A percentile compares a stretch with the other conserved stretches of the same genome.
Conservation (phyloP, 2,797 vertebrate genomes). For the Amniataba percoides region DNA sequence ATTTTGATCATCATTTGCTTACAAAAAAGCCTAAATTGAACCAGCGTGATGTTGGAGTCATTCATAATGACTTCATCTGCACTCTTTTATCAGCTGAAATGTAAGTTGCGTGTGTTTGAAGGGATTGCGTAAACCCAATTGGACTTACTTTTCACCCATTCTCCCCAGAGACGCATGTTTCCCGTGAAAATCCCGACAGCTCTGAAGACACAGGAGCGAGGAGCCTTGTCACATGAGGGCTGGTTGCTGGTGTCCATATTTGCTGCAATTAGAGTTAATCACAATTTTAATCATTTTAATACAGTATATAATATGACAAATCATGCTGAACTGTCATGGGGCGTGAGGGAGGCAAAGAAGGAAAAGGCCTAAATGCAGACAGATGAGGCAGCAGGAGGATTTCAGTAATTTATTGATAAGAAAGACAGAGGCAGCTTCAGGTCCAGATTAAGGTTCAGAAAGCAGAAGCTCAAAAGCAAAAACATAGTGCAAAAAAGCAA, state of each 20-base stretch:
- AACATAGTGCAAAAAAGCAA: no score
- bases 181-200: constrained; percentile 83
- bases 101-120: neutral
- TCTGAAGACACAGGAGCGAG: constrained; percentile 60
- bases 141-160: constrained; percentile 89
- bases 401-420: neutral
- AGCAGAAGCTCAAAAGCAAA: no score
- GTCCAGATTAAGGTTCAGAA: no score
- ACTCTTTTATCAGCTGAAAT: neutral
- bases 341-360: no score
- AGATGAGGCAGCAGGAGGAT: no score
- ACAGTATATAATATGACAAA: neutral
- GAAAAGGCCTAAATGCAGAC: no score
- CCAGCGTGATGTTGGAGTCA: neutral
- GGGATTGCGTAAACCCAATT: neutral
- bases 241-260: constrained; percentile 15
- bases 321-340: no score
- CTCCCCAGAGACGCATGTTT: constrained; percentile 86
- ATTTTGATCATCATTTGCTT: neutral
- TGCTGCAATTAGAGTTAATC: constrained; percentile 9
- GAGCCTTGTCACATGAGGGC: constrained; percentile 19
- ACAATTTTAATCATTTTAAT: neutral
- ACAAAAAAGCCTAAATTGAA: constrained; percentile 1
- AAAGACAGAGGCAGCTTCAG: no score
- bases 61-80: neutral